A percentile compares a stretch with the other conserved stretches of the same genome.
Conservation (phyloP, 2,888 invertebrate species). For the Dynastes grantii region DNA sequence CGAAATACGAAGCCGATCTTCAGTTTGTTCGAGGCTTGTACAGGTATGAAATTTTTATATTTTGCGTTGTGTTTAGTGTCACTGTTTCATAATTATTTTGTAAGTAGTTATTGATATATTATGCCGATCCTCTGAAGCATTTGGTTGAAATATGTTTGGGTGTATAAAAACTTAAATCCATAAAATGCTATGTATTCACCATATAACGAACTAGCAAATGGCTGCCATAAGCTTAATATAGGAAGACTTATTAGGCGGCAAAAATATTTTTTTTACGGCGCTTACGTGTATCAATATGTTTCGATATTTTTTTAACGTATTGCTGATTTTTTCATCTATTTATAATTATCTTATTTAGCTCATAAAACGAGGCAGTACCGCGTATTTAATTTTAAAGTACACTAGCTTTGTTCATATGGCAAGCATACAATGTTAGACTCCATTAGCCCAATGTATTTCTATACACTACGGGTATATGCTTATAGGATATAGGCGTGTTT, state of each 20-base stretch:
- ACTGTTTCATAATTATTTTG: slow-evolving; percentile 69
- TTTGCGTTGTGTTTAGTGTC: slow-evolving; percentile 72
- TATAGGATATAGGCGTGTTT: slow-evolving; percentile 63
- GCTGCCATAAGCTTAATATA: slow-evolving; percentile 74
- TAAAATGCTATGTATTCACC: slow-evolving; percentile 67
- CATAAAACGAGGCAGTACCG: slow-evolving; percentile 16
- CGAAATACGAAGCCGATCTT: slow-evolving; percentile 77
- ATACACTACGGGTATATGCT: slow-evolving; percentile 53
- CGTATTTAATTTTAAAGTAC: slow-evolving; percentile 59
- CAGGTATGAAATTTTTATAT: slow-evolving; percentile 77
- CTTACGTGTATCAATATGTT: slow-evolving; percentile 48
- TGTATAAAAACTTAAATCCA: slow-evolving; percentile 64
- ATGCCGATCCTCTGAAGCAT: slow-evolving; percentile 61
- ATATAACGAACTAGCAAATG: slow-evolving; percentile 72
- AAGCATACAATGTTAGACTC: slow-evolving; percentile 69
- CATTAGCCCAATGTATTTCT: slow-evolving; percentile 70
- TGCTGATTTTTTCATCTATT: slow-evolving; percentile 63
- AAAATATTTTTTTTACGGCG: slow-evolving; percentile 60
- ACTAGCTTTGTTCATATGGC: slow-evolving; percentile 70
- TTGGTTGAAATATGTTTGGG: slow-evolving; percentile 60
- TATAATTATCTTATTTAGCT: slow-evolving; percentile 60
- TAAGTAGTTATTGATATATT: slow-evolving; percentile 65
- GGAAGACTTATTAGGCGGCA: slow-evolving; percentile 61
- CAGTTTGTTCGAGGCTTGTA: slow-evolving; percentile 74
- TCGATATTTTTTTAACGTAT: slow-evolving; percentile 61